These are phyloP conservation scores for Lasioglossum calceatum DNA, from an alignment of 2,888 invertebrate species.

Conservation along the genomic window DNA sequence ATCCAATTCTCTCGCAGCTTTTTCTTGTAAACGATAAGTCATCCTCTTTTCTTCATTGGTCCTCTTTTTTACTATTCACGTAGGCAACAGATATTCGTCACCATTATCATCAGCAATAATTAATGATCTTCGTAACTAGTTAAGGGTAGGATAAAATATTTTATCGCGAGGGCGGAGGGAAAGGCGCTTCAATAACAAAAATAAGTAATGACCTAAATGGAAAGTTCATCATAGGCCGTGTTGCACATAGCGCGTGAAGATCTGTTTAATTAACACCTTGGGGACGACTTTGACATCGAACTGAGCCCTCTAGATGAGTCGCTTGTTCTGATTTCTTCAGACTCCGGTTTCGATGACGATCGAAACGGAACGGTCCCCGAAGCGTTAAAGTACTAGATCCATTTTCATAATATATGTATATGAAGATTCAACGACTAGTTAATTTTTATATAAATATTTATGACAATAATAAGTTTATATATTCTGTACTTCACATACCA, in stretches of 20 bases:
- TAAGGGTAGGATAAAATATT: not conserved
- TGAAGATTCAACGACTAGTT: not conserved
- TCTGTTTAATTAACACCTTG: not conserved
- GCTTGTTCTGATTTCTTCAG: not conserved
- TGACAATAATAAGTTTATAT: constrained; percentile 33
- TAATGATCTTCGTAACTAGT: not conserved
- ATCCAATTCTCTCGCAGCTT: not conserved
- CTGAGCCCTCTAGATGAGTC: not conserved
- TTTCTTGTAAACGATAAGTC: not conserved
- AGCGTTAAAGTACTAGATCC: not conserved
- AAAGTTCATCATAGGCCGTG: not conserved
- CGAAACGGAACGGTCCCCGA: not conserved
- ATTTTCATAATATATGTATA: constrained; percentile 9
- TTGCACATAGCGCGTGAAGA: not conserved
- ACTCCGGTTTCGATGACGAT: not conserved
- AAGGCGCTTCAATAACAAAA: not conserved
- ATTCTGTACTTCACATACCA: constrained; percentile 66
- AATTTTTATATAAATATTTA: constrained; percentile 34
- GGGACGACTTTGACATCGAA: not conserved
- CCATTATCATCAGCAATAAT: not conserved
- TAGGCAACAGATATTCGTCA: not conserved
- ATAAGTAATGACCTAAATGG: not conserved
- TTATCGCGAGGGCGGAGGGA: not conserved
- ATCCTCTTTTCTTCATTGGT: not conserved
- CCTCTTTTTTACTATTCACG: not conserved